Evolutionary conservation across 2,888 invertebrate genomes (phyloP), one percentile per base, ranked within the genome.

Genomic region (Phyto melanocephala): DNA sequence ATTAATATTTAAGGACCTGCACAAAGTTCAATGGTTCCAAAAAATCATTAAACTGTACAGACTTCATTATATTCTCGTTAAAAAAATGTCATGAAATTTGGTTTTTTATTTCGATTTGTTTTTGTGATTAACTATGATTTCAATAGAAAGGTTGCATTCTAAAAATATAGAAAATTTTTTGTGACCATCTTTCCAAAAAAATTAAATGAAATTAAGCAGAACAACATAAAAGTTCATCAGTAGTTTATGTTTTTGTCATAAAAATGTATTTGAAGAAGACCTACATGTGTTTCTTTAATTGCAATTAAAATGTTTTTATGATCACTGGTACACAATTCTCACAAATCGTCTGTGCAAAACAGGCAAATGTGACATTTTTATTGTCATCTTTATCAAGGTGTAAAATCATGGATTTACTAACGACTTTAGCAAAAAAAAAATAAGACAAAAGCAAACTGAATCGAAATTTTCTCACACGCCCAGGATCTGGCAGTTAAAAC

Each of bases 371-470:
- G 79, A 82, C 82, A 82, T 76, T 82, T 79, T 81, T 79, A 79
- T 76, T 76, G 79, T 79, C 67, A 60, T 79, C 75, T 62, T 68
- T 79, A 82, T 82, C 82, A 72, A 79, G 71, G 79, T 82, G 79
- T 79, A 82, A 76, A 82, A 82, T 79, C 79, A 67, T 71, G 82
- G 71, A 82, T 76, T 79, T 79, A 60, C 75, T 47, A 70, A 77
- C 54, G 62, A 70, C 24, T 60, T 45, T n/a, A 68, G 10, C 50
- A 56, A 47, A 28, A 65, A 24, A 15, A 20, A 47, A 37, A 50
- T 40, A 56, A 47, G 20, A 65, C 20, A 15, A 20, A 47, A 37
- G 40, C 5, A 45, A 20, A 56, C 5, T 47, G 65, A 45, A 72
- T 56, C 28, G 40, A 79, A 71, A 67, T 45, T 62, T 62, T 71